Evolutionary conservation across 2,888 invertebrate genomes (phyloP), one percentile per base, ranked within the genome.

Genomic region (Erebia palarica): DNA sequence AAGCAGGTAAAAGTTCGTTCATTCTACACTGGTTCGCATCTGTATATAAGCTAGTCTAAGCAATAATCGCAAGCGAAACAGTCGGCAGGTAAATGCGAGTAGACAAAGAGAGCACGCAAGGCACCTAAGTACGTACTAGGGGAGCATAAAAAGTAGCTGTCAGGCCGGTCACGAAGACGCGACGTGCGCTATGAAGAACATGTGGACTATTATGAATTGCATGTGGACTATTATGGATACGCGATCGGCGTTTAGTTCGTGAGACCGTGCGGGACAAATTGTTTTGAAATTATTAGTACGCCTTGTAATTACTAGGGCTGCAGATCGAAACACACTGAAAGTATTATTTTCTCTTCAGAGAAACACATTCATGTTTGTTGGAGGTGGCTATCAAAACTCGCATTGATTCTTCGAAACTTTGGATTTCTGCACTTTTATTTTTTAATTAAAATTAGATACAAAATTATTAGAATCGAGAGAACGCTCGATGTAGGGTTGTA

Each of bases 121-220:
- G 86, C 18, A 18, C 13, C 61, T 61, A 61, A 61, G 44, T 36
- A 36, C 36, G 36, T 84, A 81, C 85, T 81, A 74, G 82, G 81
- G 80, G 78, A 79, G 82, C 84, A 89, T 87, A 91, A 91, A 89
- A 91, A 92, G 91, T 90, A 90, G 92, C 92, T 91, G 92, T 91
- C 92, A 91, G 88, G 82, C 81, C 75, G 82, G 92, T 92, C 92
- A 92, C 92, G 92, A 91, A 73, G 92, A 92, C 92, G 92, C 92
- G 92, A 91, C 75, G 87, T 89, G 90, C 86, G 80, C 87, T 91
- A 89, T 90, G 89, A 84, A 81, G 82, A 70, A 51, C 65, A 57
- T 66, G 65, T 65, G 57, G 44, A 55, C 42, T 57, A 65, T 65
- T 65, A 65, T 13, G 44, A 42, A 65, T 57, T 47, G 67, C 67